A percentile compares a stretch with the other conserved stretches of the same genome.
Conservation (phyloP, 2,888 invertebrate species). For the Himalopsyche anomala region DNA sequence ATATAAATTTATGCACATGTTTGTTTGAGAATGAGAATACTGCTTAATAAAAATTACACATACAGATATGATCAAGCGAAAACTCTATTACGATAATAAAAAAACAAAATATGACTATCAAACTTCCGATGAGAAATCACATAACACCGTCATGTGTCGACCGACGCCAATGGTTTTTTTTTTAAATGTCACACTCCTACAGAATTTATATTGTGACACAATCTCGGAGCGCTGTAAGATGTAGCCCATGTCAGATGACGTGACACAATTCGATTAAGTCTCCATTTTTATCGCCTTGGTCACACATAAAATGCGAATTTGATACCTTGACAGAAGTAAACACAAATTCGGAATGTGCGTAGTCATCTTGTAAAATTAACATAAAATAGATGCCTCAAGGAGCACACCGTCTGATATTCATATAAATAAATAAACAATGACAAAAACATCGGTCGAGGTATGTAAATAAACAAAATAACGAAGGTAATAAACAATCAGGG, state of each 20-base stretch:
- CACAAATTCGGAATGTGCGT: conserved; percentile 36
- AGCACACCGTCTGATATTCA: conserved; percentile 36
- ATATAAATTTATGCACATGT: too few species aligned
- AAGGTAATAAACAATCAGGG: conserved; percentile 6
- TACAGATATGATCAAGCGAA: too few species aligned
- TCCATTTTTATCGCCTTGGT: conserved; percentile 55
- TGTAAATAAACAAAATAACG: conserved; percentile 3
- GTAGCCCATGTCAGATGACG: background rate
- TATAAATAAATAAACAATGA: conserved; percentile 48
- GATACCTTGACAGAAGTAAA: conserved; percentile 46
- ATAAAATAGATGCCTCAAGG: conserved; percentile 23
- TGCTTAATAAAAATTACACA: too few species aligned
- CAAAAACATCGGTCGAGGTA: background rate
- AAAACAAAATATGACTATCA: too few species aligned
- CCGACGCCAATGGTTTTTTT: background rate
- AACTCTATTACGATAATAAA: too few species aligned
- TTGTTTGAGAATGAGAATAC: too few species aligned
- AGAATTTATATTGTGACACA: conserved; percentile 22
- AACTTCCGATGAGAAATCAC: too few species aligned
- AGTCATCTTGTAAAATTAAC: conserved; percentile 46
- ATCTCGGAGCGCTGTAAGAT: conserved; percentile 9
- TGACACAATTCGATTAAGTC: conserved; percentile 43
- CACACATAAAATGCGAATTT: conserved; percentile 61
- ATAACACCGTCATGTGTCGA: background rate
- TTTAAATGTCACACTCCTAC: background rate